Evolutionary conservation across 2,888 invertebrate species (phyloP).

Genomic region (Fragum fragum): DNA sequence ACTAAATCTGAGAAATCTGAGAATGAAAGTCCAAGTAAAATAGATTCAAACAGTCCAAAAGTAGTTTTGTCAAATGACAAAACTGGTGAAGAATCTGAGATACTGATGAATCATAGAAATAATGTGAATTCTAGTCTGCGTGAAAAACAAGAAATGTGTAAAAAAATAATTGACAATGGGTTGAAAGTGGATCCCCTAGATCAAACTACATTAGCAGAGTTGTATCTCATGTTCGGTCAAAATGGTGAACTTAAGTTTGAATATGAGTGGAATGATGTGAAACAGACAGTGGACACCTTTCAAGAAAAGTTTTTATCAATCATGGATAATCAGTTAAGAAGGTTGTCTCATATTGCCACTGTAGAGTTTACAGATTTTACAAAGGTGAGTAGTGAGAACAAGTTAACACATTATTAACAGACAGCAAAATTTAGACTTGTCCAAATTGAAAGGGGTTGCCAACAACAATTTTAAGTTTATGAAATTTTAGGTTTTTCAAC

Average conservation of each 20-base stretch:
- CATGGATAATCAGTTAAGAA: conserved; percentile 81
- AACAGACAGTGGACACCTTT: conserved; percentile 36
- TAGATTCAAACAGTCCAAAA: conserved; percentile 13
- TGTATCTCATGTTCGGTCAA: conserved; percentile 92
- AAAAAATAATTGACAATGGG: conserved; percentile 60
- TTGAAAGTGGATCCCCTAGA: conserved; percentile 81
- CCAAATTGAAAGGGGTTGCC: too few relatives aligned
- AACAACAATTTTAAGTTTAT: too few relatives aligned
- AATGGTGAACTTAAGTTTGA: conserved; percentile 86
- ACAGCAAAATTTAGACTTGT: too few relatives aligned
- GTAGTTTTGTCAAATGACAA: background rate
- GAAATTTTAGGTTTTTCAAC: too few relatives aligned
- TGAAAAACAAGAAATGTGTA: conserved; percentile 47
- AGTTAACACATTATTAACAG: too few relatives aligned
- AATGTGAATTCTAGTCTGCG: conserved; percentile 57
- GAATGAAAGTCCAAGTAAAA: conserved; percentile 27
- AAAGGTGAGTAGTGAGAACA: conserved; percentile 57
- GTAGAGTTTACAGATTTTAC: conserved; percentile 82
- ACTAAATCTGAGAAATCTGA: conserved; percentile 9
- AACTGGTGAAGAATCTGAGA: conserved; percentile 8
- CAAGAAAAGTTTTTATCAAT: conserved; percentile 66
- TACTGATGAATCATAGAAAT: background rate
- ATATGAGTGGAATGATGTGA: conserved; percentile 86
- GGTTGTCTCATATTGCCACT: conserved; percentile 83
- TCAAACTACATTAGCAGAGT: conserved; percentile 94